These are phyloP conservation scores for Perccottus glenii DNA, from an alignment of 2,113 vertebrate genomes.

Conservation along the genomic window DNA sequence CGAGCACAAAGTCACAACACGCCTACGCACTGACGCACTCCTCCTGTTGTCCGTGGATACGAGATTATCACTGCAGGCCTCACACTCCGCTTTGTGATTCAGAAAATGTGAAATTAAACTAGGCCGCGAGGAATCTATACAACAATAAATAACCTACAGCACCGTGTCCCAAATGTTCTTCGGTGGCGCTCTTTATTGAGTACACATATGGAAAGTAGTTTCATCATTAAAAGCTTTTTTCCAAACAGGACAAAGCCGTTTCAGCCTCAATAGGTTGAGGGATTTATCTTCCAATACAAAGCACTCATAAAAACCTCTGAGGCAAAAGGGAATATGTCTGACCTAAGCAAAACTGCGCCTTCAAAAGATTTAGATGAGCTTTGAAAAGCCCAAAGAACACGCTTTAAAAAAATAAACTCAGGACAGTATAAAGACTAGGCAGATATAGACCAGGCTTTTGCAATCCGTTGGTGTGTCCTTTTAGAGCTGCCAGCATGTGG, in stretches of 20 bases:
- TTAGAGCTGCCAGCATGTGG: conserved; percentile 30
- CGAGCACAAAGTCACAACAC: conserved; percentile 28
- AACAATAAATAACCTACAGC: conserved; percentile 28
- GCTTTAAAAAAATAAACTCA: conserved; percentile 30
- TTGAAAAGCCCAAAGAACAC: conserved; percentile 55
- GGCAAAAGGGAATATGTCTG: conserved; percentile 44
- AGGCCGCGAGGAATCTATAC: not conserved
- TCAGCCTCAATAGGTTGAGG: conserved; percentile 35
- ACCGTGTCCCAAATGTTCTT: conserved; percentile 5
- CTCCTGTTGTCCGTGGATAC: conserved; percentile 14
- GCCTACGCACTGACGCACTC: conserved; percentile 12
- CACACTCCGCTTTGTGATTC: not conserved
- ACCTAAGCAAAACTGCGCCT: conserved; percentile 54
- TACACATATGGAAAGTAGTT: conserved; percentile 33
- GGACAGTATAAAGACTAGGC: conserved; percentile 32
- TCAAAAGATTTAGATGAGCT: conserved; percentile 55
- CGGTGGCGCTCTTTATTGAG: conserved; percentile 12
- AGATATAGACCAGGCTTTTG: conserved; percentile 35
- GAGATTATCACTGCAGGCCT: conserved; percentile 28
- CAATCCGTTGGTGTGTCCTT: conserved; percentile 42
- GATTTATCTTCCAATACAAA: conserved; percentile 55
- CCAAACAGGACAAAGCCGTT: conserved; percentile 38
- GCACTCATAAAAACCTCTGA: conserved; percentile 36
- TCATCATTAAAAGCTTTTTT: conserved; percentile 39
- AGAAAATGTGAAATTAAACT: conserved; percentile 5